These are phyloP conservation scores for Megalops atlanticus DNA, from an alignment of 2,113 vertebrate genomes.

Conservation along the genomic window DNA sequence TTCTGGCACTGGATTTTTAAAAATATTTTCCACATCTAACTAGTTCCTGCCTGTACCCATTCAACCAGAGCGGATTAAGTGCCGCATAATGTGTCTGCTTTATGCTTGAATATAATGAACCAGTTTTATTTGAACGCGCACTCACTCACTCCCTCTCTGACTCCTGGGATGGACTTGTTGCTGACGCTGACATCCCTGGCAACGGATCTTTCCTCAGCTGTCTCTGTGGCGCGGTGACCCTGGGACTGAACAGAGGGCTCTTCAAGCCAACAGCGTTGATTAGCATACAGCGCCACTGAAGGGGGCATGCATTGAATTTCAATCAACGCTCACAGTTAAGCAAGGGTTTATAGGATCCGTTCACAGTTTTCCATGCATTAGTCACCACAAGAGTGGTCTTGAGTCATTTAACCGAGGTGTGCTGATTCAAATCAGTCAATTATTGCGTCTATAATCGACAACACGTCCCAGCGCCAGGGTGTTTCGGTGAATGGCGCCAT, in stretches of 20 bases:
- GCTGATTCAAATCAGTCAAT: background rate
- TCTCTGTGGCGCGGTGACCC: conserved; percentile 55
- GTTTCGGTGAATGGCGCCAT: conserved; percentile 29
- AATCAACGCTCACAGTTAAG: conserved; percentile 45
- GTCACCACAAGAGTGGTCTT: background rate
- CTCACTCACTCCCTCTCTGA: conserved; percentile 36
- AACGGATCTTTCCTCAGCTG: conserved; percentile 68
- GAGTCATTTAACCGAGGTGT: background rate
- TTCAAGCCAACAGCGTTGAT: conserved; percentile 60
- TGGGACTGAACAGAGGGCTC: conserved; percentile 68
- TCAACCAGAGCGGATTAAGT: conserved; percentile 32
- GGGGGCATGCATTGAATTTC: conserved; percentile 55
- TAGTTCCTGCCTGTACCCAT: conserved; percentile 44
- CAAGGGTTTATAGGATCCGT: conserved; percentile 15
- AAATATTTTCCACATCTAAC: conserved; percentile 60
- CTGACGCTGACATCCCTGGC: conserved; percentile 67
- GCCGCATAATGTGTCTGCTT: conserved; percentile 66
- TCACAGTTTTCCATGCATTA: background rate
- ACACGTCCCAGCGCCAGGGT: background rate
- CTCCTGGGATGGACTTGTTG: conserved; percentile 53
- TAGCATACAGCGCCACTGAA: conserved; percentile 66
- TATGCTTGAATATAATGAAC: conserved; percentile 64
- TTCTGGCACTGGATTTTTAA: conserved; percentile 50
- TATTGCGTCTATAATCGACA: background rate
- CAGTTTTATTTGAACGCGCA: conserved; percentile 50